Evolutionary conservation across 2,888 invertebrate species (phyloP), one percentile per base, ranked within the genome.

Genomic region (Thymelicus sylvestris): DNA sequence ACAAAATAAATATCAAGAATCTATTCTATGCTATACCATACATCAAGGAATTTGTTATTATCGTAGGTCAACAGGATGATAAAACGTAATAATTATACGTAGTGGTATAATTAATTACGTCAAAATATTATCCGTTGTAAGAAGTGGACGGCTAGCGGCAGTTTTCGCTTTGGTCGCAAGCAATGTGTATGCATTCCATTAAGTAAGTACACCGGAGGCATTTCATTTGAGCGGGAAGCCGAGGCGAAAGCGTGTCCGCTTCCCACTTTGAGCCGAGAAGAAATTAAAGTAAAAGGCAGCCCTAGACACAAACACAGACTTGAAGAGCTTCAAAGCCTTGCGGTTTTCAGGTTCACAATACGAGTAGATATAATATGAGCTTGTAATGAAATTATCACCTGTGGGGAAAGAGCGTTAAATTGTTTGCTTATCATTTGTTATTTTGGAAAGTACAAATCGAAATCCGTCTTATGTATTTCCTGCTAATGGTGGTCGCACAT

Each of bases 161-260:
- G 7, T 41, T 41, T 41, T 10, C 41, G 41, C 41, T 41, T 41
- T 50, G 50, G 15, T 12, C n/a, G 15, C 52, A 13, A 19, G 52
- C 52, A 19, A 8, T 24, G 24, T 52, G 52, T 8, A 19, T 52
- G n/a, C 61, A 31, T 8, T 50, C 57, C 8, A n/a, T n/a, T n/a
- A n/a, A n/a, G n/a, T n/a, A n/a, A n/a, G n/a, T n/a, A n/a, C n/a
- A 31, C 38, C 59, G 15, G 12, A 19, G 52, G 24, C 52, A 52
- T 52, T 52, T 52, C 52, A 52, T 52, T 24, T 52, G 7, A 52
- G 8, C 52, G 52, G 52, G 19, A 52, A 52, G 52, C 52, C 52
- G 19, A 52, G 52, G 24, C 19, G 52, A 52, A 52, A 52, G 52
- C 10, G 24, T 52, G 52, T 52, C 19, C 52, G 52, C 52, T 52